phyloP scores from a whole-genome alignment of 2,888 invertebrate species.

The Patella depressa region DNA sequence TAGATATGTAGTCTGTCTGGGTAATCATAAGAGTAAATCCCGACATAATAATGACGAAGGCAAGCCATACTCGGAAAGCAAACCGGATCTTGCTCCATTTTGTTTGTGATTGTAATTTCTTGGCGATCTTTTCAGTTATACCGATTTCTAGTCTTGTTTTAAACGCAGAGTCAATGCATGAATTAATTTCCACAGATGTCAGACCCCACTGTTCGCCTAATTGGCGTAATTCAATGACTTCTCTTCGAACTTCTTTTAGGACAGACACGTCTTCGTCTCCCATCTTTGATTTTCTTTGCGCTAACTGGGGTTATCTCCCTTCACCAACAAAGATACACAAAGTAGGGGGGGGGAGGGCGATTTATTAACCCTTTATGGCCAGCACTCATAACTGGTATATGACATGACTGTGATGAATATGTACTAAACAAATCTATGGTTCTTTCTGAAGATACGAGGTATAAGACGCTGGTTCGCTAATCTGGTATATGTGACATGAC shows the following conservation, averaged over 20 bases:
- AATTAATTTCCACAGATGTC: not conserved
- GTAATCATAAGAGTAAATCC: not conserved
- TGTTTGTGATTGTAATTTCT: not conserved
- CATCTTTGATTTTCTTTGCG: not conserved
- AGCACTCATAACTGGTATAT: too few relatives aligned
- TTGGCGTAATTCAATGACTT: not conserved
- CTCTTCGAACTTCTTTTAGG: not conserved
- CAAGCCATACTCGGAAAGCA: not conserved
- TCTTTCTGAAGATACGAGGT: too few relatives aligned
- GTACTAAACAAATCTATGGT: too few relatives aligned
- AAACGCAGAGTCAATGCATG: not conserved
- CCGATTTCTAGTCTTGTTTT: not conserved
- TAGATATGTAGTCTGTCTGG: not conserved
- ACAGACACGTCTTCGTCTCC: not conserved
- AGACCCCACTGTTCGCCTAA: not conserved
- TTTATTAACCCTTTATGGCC: too few relatives aligned
- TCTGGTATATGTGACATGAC: too few relatives aligned
- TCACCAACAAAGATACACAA: not conserved
- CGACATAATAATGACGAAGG: not conserved
- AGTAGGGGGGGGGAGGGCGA: too few relatives aligned
- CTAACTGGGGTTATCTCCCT: not conserved
- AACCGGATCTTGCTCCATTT: constrained; percentile 11
- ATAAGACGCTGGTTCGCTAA: too few relatives aligned
- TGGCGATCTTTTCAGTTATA: not conserved
- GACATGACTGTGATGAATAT: too few relatives aligned